Evolutionary conservation across 2,888 invertebrate species (phyloP).

Genomic region (Thymelicus sylvestris): DNA sequence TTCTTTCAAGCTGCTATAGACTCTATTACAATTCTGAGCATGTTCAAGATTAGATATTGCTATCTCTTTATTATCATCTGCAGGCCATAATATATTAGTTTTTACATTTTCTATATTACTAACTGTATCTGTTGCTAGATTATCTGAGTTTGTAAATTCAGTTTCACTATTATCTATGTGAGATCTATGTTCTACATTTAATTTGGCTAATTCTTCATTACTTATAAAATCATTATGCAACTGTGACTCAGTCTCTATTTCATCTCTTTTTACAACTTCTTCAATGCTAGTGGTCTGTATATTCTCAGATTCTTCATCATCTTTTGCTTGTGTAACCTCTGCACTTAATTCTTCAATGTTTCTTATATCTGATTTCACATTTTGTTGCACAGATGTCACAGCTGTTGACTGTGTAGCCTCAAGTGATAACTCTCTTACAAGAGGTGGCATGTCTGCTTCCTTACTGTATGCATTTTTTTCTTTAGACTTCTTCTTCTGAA

Average conservation of each 20-base stretch:
- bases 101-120: slow-evolving; percentile 41
- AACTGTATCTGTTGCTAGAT: slow-evolving; percentile 41
- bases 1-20: not conserved
- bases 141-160: not conserved
- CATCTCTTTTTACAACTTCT: not conserved
- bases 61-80: not conserved
- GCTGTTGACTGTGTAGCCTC: slow-evolving; percentile 15
- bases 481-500: slow-evolving; percentile 71
- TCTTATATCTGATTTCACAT: not conserved
- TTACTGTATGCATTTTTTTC: slow-evolving; percentile 48
- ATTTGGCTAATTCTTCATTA: not conserved
- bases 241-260: not conserved
- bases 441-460: slow-evolving; percentile 24
- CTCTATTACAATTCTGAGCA: not conserved
- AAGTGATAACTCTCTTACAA: slow-evolving; percentile 21
- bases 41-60: not conserved
- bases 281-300: not conserved
- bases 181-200: not conserved
- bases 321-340: not conserved
- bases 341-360: not conserved
- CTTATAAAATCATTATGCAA: not conserved
- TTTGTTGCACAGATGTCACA: not conserved
- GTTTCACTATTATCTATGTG: not conserved
- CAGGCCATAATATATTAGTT: not conserved
- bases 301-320: not conserved